Conservation (phyloP, 2,113 vertebrate species). For the Benitochromis conjunctus region DNA sequence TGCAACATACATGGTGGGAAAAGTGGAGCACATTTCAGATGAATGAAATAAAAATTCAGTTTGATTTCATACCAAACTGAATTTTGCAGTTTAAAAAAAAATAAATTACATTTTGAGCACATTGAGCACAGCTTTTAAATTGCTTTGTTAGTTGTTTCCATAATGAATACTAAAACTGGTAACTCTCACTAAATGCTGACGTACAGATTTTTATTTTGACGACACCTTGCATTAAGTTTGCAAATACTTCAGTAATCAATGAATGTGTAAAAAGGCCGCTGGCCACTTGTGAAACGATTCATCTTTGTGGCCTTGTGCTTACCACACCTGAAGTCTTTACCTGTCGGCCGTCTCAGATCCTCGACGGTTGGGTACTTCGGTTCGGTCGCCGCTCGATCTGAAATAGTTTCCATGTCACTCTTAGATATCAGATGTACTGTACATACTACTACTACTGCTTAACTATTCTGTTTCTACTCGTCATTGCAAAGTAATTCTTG, state of each 20-base stretch:
- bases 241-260: not conserved
- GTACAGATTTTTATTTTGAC: not conserved
- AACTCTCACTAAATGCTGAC: not conserved
- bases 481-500: constrained; percentile 44
- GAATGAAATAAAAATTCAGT: not conserved
- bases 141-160: not conserved
- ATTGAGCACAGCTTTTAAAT: not conserved
- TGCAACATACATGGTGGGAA: not conserved
- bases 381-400: not conserved
- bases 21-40: not conserved
- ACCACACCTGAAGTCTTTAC: not conserved
- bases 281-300: not conserved
- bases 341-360: not conserved
- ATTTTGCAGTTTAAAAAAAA: not conserved
- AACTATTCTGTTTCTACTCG: constrained; percentile 51
- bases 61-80: not conserved
- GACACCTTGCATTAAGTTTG: not conserved
- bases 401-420: not conserved
- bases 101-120: not conserved
- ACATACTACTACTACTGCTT: constrained; percentile 56
- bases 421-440: constrained; percentile 50
- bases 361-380: not conserved
- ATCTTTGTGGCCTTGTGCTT: constrained; percentile 21
- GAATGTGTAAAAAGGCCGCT: not conserved
- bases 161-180: not conserved